These are phyloP conservation scores for Tuberolachnus salignus DNA, from an alignment of 2,888 invertebrate genomes.

Conservation along the genomic window DNA sequence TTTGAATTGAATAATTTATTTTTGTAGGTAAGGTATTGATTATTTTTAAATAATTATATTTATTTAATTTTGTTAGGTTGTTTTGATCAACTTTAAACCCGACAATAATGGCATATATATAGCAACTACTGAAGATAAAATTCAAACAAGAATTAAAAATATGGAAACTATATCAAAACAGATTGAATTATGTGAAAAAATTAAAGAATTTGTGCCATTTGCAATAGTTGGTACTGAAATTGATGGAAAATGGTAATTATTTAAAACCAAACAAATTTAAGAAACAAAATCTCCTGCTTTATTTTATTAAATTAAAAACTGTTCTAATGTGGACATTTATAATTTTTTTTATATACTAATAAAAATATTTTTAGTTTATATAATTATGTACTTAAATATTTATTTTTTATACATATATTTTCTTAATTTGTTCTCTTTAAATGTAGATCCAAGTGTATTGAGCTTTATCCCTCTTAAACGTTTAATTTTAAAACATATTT, in stretches of 20 bases:
- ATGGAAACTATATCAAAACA: background rate
- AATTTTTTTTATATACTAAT: no score
- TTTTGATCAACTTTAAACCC: background rate
- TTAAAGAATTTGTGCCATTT: background rate
- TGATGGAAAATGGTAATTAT: slow-evolving; percentile 37
- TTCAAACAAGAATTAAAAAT: background rate
- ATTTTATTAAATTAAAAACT: no score
- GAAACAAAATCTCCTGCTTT: no score
- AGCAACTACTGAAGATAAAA: slow-evolving; percentile 22
- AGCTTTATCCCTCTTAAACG: no score
- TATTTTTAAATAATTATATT: background rate
- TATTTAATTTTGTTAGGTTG: slow-evolving; percentile 27
- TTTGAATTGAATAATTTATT: background rate
- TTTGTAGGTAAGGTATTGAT: background rate
- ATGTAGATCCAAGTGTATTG: no score
- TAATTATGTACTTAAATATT: no score
- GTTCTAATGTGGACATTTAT: no score
- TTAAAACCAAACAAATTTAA: no score
- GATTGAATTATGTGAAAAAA: background rate
- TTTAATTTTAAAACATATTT: no score
- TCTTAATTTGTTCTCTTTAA: no score
- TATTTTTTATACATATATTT: no score
- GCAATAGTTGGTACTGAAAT: slow-evolving; percentile 35
- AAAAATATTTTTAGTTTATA: no score
- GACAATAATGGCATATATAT: slow-evolving; percentile 14